Conservation (phyloP, 2,113 vertebrate species). For the Numida meleagris region DNA sequence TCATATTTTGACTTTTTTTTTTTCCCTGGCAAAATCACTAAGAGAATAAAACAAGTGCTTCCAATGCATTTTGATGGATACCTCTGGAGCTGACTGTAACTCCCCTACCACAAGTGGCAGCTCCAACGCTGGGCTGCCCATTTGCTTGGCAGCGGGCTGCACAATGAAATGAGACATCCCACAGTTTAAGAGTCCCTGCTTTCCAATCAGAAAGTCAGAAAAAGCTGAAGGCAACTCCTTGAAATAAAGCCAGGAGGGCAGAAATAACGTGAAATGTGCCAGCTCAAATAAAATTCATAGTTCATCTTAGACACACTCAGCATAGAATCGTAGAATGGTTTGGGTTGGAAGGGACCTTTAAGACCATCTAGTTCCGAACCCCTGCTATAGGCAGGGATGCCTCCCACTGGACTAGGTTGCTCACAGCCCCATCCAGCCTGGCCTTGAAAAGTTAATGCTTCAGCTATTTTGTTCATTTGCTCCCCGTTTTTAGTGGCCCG, state of each 20-base stretch:
- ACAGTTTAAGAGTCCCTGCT: neutral
- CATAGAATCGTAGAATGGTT: neutral
- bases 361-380: too few relatives aligned
- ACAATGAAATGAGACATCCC: neutral
- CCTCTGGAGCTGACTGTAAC: fast-evolving
- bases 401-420: too few relatives aligned
- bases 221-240: neutral
- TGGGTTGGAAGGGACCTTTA: too few relatives aligned
- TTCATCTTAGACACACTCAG: neutral
- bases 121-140: neutral
- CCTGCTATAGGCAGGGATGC: too few relatives aligned
- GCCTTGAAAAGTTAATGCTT: neutral
- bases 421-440: too few relatives aligned
- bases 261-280: neutral
- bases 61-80: fast-evolving
- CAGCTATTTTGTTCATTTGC: neutral
- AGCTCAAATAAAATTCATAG: neutral
- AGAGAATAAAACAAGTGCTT: neutral
- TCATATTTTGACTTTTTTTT: neutral
- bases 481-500: neutral
- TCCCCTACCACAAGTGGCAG: neutral
- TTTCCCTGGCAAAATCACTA: neutral
- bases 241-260: neutral
- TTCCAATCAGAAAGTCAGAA: neutral
- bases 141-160: neutral